Base-by-base conservation (phyloP, 1,140 invertebrate species). In the Diachasmimorpha longicaudata region DNA sequence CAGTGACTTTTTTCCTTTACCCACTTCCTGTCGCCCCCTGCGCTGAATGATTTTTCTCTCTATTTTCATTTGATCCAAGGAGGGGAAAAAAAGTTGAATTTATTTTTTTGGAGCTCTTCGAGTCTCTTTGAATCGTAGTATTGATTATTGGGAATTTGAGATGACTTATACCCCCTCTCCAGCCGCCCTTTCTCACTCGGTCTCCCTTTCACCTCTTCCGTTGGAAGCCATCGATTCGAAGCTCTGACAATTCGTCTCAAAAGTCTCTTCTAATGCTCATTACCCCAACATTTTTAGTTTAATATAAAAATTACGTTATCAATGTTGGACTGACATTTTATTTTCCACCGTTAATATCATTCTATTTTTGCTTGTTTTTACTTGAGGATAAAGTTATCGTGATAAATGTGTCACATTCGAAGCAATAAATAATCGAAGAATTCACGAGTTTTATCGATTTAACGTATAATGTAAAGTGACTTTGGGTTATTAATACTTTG, bases 91-190 rank as follows among this genome's bases (percentile, higher is more conserved):
- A 55, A 1, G 0, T 19, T 6, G 19, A 55, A 19, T 55, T 55
- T 55, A 3, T n/a, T 55, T 19, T 55, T 19, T 55, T 55, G 39
- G 39, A 9, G 2, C 9, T 21, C 1, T 55, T 48, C n/a, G 19
- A 55, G 78, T 70, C 70, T 74, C 67, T 23, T 63, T 19, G 16
- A 55, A 52, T 9, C 66, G 37, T 58, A 16, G 74, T 83, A 83
- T 83, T 82, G 83, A 84, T 85, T 83, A 83, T 85, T 78, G 82
- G 81, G 74, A 83, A 80, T 75, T 77, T 72, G 78, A 85, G 79
- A 83, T 81, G 79, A 83, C 76, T 77, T 77, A 77, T 79, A 72
- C 52, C 77, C 77, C 78, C 76, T 76, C 74, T 75, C 77, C 75
- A 46, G 23, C 31, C 68, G n/a, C 71, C 31, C 48, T 72, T 68